Evolutionary conservation across 2,797 vertebrate species (phyloP), one percentile per base, ranked within the genome.

Genomic region (Parotocinclus haroldoi): DNA sequence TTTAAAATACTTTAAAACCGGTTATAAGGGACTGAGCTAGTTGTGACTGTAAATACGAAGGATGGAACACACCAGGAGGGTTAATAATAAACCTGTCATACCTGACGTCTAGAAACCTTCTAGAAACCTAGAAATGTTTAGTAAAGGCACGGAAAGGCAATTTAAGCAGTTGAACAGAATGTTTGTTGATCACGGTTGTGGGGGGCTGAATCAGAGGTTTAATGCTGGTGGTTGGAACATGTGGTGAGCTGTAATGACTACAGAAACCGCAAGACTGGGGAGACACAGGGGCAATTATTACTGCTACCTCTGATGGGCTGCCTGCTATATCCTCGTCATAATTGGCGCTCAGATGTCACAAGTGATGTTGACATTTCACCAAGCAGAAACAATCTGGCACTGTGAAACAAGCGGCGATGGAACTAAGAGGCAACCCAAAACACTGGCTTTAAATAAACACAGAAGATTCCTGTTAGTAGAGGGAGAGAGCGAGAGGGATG

Each of bases 311-410:
- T 75, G 80, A 83, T 76, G 75, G 80, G 72, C 64, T 63, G 49
- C 63, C 77, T 79, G 80, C 80, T 80, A 85, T 81, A 79, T 83
- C 78, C 78, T 77, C 79, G 77, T 84, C 80, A 83, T 86, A 83
- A 84, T 78, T 79, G 85, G 74, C 56, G 65, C 81, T 79, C 80
- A 78, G 83, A 85, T 85, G 82, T 84, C 82, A 84, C 78, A 82
- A 71, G 82, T 75, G 78, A 80, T 79, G 83, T 81, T 87, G 83
- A 85, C 83, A 85, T 87, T 87, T 86, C 74, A 81, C 78, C 48
- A 72, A 83, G 81, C 83, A 81, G 83, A 87, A 86, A 85, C 80
- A 78, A 86, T 86, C 81, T 84, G 78, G 69, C 70, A 18, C 50
- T 68, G 74, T 65, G 72, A 76, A 83, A 80, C 76, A 75, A 71